Base-by-base conservation (phyloP, 2,797 vertebrate genomes). In the Gymnoscopelus microlampas region DNA sequence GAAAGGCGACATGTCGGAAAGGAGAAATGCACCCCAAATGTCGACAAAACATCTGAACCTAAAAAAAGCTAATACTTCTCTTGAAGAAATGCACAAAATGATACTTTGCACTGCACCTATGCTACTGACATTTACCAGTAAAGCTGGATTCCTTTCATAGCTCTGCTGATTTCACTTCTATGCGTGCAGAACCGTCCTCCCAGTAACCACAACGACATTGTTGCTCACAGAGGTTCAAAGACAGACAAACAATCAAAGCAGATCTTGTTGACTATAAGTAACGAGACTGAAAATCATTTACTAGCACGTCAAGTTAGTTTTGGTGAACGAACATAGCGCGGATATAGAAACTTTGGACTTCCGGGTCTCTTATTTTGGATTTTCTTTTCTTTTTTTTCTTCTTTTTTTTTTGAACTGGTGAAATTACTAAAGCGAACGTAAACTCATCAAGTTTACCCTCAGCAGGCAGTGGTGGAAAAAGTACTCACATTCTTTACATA, bases 91-190 rank as follows among this genome's bases (percentile, higher is more conserved):
- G 35, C 35, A 44, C 8, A 44, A 6, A 39, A 1, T 39, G 32
- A 6, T 44, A 44, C 7, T 44, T 44, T 10, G 39, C 39, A 44
- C 39, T 44, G 39, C 39, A 44, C 7, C 9, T 10, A 44, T 44
- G 39, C 19, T 24, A 14, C 19, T 53, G 39, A 24, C 5, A 35
- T 49, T 87, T 87, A 91, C 90, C 89, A 73, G 82, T 29, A 61
- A 0, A 3, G 0, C 35, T 10, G 82, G 0, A n/a, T 5, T 4
- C 66, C 68, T 4, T 69, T 13, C 72, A 60, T 8, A 11, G 2
- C 5, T 67, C 50, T 64, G 2, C 12, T 1, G 1, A 56, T 2
- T 7, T 23, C 44, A 4, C 0, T 0, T 23, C 64, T 62, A 71
- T 44, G 0, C 1, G 10, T 50, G 1, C 63, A 39, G 2, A 73